A percentile compares a stretch with the other conserved stretches of the same genome.
Evolutionary conservation across 2,888 invertebrate species (phyloP).

Genomic region (Pogonocherus hispidulus): DNA sequence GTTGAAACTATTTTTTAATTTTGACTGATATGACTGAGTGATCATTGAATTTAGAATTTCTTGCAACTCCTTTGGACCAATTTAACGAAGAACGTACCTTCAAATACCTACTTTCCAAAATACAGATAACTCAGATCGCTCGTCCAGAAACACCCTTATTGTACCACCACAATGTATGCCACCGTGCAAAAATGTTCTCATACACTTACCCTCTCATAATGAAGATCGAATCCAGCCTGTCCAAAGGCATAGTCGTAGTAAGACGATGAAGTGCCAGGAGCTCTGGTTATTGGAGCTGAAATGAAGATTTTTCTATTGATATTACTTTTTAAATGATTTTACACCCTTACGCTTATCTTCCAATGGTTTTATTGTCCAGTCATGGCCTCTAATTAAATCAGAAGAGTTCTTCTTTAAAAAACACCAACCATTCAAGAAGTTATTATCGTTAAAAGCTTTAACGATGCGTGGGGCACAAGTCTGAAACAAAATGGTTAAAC

Average conservation of each 20-base stretch:
- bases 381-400: background rate
- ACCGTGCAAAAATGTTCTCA: too few species aligned
- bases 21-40: too few species aligned
- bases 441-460: background rate
- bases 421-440: slow-evolving; percentile 44
- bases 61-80: too few species aligned
- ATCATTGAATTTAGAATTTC: too few species aligned
- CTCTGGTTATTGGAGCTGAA: slow-evolving; percentile 33
- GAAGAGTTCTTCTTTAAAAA: slow-evolving; percentile 42
- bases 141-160: too few species aligned
- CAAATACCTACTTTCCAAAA: too few species aligned
- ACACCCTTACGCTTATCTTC: slow-evolving; percentile 14
- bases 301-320: slow-evolving; percentile 1
- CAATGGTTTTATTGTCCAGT: background rate
- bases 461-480: slow-evolving; percentile 45
- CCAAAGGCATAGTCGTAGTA: slow-evolving; percentile 48
- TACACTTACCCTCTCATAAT: slow-evolving; percentile 37
- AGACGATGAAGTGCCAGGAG: background rate
- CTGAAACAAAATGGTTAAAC: slow-evolving; percentile 23
- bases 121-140: too few species aligned
- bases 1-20: too few species aligned
- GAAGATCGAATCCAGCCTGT: slow-evolving; percentile 48
- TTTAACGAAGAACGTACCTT: too few species aligned
- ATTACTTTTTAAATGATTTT: background rate
- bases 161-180: too few species aligned